Conservation (phyloP, 2,888 invertebrate species). For the Lasioglossum marginatum region DNA sequence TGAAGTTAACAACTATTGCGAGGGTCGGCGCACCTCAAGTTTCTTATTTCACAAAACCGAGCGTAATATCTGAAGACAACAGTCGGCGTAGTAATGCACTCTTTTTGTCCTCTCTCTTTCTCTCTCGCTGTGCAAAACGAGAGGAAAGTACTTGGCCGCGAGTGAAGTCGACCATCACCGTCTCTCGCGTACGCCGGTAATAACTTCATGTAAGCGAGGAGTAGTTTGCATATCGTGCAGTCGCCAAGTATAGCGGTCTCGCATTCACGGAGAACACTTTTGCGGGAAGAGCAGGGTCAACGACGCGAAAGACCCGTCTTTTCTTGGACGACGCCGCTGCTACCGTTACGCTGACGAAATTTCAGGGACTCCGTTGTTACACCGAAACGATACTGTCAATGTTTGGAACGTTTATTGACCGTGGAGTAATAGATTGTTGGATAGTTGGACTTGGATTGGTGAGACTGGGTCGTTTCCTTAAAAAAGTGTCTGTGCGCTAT, state of each 20-base stretch:
- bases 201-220: constrained; percentile 57
- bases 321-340: constrained; percentile 10
- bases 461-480: neutral
- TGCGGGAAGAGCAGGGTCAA: constrained; percentile 42
- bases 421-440: neutral
- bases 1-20: neutral
- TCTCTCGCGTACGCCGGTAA: constrained; percentile 46
- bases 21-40: neutral
- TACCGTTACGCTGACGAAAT: constrained; percentile 17
- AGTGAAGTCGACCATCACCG: constrained; percentile 28
- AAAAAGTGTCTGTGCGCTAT: neutral
- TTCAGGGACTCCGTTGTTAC: neutral
- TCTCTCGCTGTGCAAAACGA: neutral
- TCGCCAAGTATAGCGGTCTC: constrained; percentile 35
- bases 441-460: neutral
- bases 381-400: neutral
- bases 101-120: neutral
- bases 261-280: constrained; percentile 16
- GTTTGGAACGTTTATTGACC: neutral
- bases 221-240: constrained; percentile 61
- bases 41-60: neutral
- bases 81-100: neutral
- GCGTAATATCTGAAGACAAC: neutral
- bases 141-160: constrained; percentile 30
- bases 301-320: constrained; percentile 41